Conservation (phyloP, 2,113 vertebrate species). For the Etheostoma spectabile region DNA sequence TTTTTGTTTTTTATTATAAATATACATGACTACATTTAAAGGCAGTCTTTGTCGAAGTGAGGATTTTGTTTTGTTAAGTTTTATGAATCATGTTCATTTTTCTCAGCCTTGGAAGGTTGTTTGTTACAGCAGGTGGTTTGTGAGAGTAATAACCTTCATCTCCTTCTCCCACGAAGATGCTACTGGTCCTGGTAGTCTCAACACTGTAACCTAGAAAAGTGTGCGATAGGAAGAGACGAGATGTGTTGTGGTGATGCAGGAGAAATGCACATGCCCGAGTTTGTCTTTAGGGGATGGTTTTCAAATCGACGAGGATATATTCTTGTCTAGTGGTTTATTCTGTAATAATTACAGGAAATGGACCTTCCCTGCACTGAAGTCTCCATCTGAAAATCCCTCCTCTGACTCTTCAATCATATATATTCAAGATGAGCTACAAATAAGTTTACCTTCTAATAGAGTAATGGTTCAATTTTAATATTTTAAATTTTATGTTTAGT, state of each 20-base stretch:
- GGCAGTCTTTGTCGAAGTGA: conserved; percentile 14
- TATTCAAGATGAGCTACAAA: conserved; percentile 47
- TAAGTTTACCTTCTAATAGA: conserved; percentile 68
- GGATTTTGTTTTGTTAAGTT: conserved; percentile 43
- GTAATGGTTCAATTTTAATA: conserved; percentile 73
- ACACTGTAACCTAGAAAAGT: conserved; percentile 54
- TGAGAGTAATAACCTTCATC: conserved; percentile 15
- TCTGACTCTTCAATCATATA: conserved; percentile 56
- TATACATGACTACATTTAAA: conserved; percentile 3
- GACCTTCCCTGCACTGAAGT: conserved; percentile 44
- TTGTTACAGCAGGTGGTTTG: conserved; percentile 36
- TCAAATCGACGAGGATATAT: neutral
- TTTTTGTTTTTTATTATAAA: conserved; percentile 13
- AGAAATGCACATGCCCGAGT: conserved; percentile 14
- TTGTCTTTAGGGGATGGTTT: conserved; percentile 29
- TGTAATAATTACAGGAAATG: conserved; percentile 27
- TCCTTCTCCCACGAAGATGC: conserved; percentile 5
- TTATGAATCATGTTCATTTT: conserved; percentile 32
- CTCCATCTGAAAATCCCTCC: conserved; percentile 44
- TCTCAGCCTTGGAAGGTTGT: conserved; percentile 30
- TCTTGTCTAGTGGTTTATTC: conserved; percentile 16
- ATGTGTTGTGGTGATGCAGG: conserved; percentile 6
- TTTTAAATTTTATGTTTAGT: conserved; percentile 75
- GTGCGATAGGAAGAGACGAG: neutral
- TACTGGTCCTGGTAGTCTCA: conserved; percentile 45